Evolutionary conservation across 1,140 invertebrate genomes (phyloP).

Genomic region (Zaprionus ornatus): DNA sequence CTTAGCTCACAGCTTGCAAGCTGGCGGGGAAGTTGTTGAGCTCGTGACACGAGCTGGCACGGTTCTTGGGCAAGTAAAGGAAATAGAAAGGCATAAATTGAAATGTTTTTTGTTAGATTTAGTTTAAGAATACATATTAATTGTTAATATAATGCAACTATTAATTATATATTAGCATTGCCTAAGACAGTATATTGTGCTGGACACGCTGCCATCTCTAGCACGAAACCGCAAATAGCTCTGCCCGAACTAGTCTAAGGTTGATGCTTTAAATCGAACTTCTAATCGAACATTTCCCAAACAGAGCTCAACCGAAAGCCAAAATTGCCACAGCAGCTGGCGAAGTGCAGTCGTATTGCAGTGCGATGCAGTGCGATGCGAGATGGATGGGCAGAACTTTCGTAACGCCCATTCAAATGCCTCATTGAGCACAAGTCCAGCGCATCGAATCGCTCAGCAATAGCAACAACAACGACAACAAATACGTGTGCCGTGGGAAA

Average conservation of each 20-base stretch:
- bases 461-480: background rate
- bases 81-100: no score
- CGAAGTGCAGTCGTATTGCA: background rate
- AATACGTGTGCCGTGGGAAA: constrained; percentile 26
- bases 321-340: background rate
- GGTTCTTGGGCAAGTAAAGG: background rate
- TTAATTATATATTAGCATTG: no score
- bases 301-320: background rate
- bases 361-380: background rate
- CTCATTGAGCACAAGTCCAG: background rate
- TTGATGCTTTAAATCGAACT: background rate
- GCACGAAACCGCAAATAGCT: background rate
- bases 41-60: background rate
- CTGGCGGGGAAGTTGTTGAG: background rate
- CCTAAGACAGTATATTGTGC: no score
- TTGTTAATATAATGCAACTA: no score
- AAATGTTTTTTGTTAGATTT: no score
- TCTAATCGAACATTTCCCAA: background rate
- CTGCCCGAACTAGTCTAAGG: background rate
- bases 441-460: background rate
- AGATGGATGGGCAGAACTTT: constrained; percentile 16
- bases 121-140: no score
- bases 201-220: background rate
- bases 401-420: constrained; percentile 13
- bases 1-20: background rate